phyloP scores from a whole-genome alignment of 2,113 vertebrate species.

The Misgurnus mizolepis region DNA sequence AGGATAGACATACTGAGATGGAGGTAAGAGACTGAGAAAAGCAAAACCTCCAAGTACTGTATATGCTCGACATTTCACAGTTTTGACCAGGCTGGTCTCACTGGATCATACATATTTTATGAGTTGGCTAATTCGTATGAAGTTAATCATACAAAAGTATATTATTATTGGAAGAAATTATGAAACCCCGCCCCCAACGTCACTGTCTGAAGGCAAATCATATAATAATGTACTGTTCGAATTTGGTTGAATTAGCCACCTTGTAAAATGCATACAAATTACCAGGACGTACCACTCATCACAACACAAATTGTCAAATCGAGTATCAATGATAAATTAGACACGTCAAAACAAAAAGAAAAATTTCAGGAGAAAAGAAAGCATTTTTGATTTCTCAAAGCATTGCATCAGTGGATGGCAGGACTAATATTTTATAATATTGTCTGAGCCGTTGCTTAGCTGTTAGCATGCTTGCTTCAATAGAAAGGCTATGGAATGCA shows the following conservation, averaged over 20 bases:
- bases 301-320: slow-evolving; percentile 7
- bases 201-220: no score
- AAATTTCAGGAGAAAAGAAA: slow-evolving; percentile 12
- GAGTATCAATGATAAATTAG: slow-evolving; percentile 1
- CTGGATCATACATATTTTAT: no score
- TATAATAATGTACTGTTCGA: no score
- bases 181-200: no score
- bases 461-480: not conserved
- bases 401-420: not conserved
- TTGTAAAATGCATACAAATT: no score
- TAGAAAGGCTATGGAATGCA: not conserved
- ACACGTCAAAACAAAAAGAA: slow-evolving; percentile 2
- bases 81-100: not conserved
- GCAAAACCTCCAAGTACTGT: not conserved
- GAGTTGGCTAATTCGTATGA: no score
- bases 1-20: not conserved
- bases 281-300: not conserved
- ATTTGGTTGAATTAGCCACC: no score
- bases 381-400: not conserved
- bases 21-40: not conserved
- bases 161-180: no score
- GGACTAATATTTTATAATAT: not conserved
- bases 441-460: not conserved
- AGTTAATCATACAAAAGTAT: no score
- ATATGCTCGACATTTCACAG: slow-evolving; percentile 27